phyloP scores from a whole-genome alignment of 2,797 vertebrate species.

The Phoebastria nigripes region DNA sequence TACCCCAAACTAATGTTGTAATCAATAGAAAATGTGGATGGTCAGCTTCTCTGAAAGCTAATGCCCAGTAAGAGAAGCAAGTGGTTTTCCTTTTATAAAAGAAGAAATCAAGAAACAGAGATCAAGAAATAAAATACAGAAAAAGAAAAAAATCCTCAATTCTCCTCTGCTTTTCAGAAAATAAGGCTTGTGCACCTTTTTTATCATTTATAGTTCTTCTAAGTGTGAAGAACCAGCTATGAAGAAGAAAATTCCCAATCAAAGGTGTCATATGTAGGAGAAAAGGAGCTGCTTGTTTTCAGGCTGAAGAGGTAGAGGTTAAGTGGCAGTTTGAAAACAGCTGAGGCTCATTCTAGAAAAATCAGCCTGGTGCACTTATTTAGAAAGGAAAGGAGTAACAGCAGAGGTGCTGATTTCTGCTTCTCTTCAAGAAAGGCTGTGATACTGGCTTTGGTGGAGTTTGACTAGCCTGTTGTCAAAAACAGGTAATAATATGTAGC shows the following conservation, averaged over 20 bases:
- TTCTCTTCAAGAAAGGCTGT: neutral
- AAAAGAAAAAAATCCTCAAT: neutral
- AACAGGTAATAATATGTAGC: neutral
- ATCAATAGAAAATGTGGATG: neutral
- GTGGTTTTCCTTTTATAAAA: neutral
- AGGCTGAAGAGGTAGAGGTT: neutral
- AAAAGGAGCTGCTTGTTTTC: constrained; percentile 26
- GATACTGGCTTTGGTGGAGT: neutral
- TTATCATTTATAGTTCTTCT: neutral
- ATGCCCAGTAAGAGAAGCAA: neutral
- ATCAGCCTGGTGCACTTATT: neutral
- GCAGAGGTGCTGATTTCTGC: neutral
- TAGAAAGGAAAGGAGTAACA: neutral
- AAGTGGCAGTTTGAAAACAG: constrained; percentile 4
- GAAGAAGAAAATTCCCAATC: constrained; percentile 6
- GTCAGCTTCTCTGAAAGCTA: neutral
- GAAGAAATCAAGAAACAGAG: neutral
- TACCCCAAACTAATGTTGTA: neutral
- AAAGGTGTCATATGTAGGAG: neutral
- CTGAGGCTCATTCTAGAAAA: neutral
- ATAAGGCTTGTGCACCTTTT: neutral
- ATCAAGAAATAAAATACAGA: neutral
- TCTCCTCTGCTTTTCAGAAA: neutral
- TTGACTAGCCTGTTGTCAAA: neutral
- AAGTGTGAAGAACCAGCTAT: neutral